These are phyloP conservation scores for Drosophila orena DNA, from an alignment of 1,140 invertebrate genomes.

Conservation along the genomic window DNA sequence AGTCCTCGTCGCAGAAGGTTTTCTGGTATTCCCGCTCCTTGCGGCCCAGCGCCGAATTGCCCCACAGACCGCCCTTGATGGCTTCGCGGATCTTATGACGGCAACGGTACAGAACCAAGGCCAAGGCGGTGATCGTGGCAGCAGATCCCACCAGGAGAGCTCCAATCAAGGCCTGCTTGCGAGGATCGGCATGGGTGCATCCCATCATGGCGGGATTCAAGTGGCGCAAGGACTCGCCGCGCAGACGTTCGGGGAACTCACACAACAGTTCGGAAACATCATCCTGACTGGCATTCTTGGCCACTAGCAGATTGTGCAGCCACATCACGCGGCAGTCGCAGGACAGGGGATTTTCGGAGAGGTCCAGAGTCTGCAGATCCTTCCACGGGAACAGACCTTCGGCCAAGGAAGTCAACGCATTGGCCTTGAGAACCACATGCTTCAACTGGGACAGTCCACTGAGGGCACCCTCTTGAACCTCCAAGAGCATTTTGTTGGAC, in stretches of 20 bases:
- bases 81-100: constrained; percentile 92
- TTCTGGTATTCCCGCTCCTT: constrained; percentile 95
- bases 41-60: constrained; percentile 89
- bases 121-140: constrained; percentile 88
- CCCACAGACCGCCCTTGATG: constrained; percentile 91
- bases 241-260: constrained; percentile 89
- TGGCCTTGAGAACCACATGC: constrained; percentile 91
- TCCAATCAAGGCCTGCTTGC: constrained; percentile 92
- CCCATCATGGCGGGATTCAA: constrained; percentile 91
- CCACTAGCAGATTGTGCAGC: constrained; percentile 90
- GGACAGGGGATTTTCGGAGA: constrained; percentile 92
- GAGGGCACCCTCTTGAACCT: constrained; percentile 91
- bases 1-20: constrained; percentile 94
- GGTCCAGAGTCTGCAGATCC: constrained; percentile 90
- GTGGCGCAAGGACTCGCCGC: constrained; percentile 89
- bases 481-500: constrained; percentile 90
- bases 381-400: constrained; percentile 92
- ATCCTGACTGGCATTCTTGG: constrained; percentile 88
- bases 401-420: constrained; percentile 90
- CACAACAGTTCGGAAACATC: constrained; percentile 88
- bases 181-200: constrained; percentile 90
- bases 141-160: constrained; percentile 90
- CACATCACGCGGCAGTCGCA: constrained; percentile 93
- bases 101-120: constrained; percentile 91
- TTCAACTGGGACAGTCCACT: constrained; percentile 91